These are phyloP conservation scores for Paralvinella palmiformis DNA, from an alignment of 1,140 invertebrate genomes.

Conservation along the genomic window DNA sequence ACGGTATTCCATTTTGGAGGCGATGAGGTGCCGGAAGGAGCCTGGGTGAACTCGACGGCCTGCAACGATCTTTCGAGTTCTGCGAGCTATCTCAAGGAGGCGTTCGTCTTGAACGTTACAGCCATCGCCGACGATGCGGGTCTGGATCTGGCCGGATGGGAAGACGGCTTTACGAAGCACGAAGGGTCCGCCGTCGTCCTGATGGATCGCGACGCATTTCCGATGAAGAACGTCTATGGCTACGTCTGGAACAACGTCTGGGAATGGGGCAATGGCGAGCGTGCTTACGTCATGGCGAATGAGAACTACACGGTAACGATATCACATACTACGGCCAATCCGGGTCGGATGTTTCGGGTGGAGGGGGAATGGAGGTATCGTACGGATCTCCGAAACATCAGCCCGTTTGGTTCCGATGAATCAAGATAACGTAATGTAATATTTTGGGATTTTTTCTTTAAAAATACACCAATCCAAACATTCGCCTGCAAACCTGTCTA, in stretches of 20 bases:
- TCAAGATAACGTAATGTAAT: not conserved
- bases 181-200: conserved; percentile 25
- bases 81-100: conserved; percentile 15
- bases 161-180: conserved; percentile 35
- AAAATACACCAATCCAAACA: not conserved
- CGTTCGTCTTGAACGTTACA: conserved; percentile 26
- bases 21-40: conserved; percentile 34
- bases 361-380: too few relatives aligned
- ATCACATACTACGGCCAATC: not conserved
- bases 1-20: conserved; percentile 40
- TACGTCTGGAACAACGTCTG: conserved; percentile 41
- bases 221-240: conserved; percentile 22
- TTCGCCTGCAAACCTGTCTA: not conserved
- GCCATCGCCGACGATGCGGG: conserved; percentile 17
- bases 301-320: conserved; percentile 35
- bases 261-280: conserved; percentile 31
- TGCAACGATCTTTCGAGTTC: conserved; percentile 15
- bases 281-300: conserved; percentile 39
- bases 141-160: conserved; percentile 36
- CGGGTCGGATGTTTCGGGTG: too few relatives aligned
- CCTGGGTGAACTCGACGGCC: conserved; percentile 31
- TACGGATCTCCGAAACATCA: too few relatives aligned
- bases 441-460: not conserved
- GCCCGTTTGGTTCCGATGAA: too few relatives aligned
- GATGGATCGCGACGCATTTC: conserved; percentile 11